Evolutionary conservation across 2,888 invertebrate genomes (phyloP).

Genomic region (Plagodis pulveraria): DNA sequence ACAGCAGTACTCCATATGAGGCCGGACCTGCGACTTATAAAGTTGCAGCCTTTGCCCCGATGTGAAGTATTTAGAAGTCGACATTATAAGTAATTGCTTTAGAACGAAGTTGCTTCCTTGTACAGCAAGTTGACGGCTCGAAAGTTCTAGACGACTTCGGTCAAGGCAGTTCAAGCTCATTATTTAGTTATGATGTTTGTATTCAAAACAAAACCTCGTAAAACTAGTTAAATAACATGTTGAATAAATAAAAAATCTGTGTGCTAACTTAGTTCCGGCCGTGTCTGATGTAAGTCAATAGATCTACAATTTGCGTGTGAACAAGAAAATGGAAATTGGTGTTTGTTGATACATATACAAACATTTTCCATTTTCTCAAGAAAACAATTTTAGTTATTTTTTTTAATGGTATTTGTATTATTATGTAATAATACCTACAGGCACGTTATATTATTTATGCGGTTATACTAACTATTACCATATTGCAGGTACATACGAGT

Average conservation of each 20-base stretch:
- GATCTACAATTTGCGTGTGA: slow-evolving; percentile 5
- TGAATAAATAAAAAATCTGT: slow-evolving; percentile 19
- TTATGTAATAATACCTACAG: too few relatives aligned
- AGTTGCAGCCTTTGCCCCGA: too few relatives aligned
- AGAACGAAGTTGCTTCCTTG: not conserved
- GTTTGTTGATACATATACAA: too few relatives aligned
- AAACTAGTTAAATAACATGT: slow-evolving; percentile 20
- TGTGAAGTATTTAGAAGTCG: too few relatives aligned
- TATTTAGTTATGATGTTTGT: slow-evolving; percentile 13
- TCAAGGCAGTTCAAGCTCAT: slow-evolving; percentile 10
- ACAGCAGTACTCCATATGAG: too few relatives aligned
- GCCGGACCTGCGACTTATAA: too few relatives aligned
- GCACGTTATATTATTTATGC: too few relatives aligned
- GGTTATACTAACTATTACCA: too few relatives aligned
- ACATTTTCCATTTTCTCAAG: too few relatives aligned
- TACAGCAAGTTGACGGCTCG: not conserved
- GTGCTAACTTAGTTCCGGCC: slow-evolving; percentile 20
- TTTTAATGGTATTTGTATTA: too few relatives aligned
- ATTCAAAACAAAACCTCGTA: slow-evolving; percentile 15
- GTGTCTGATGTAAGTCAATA: slow-evolving; percentile 18
- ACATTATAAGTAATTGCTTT: not conserved
- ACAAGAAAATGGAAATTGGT: not conserved
- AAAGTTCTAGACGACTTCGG: slow-evolving; percentile 19
- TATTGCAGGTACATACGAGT: too few relatives aligned
- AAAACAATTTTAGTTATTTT: too few relatives aligned